Base-by-base conservation (phyloP, 2,888 invertebrate species). In the Penaeus monodon region DNA sequence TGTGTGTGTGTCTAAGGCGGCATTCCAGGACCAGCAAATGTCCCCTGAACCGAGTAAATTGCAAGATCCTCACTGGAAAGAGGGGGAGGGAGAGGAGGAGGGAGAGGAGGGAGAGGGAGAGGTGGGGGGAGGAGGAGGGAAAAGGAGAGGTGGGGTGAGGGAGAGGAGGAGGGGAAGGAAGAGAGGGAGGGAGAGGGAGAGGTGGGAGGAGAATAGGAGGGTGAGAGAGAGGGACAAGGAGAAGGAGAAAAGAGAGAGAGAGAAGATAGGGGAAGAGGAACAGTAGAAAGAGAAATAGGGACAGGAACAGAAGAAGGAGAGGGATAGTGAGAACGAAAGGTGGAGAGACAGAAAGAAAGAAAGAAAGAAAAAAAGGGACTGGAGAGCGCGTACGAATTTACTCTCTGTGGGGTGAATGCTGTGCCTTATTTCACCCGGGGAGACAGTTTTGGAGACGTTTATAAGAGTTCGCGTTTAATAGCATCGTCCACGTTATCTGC, bases 401-500 rank as follows among this genome's bases (percentile, higher is more conserved):
- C 66, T 24, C 66, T 27, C 33, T 6, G 83, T 20, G 65, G 29
- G 4, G 29, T 14, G 77, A 38, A 8, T 24, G 68, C 27, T 73
- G 73, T 73, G 73, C 66, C 76, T 49, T 68, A 68, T 84, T 78
- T 77, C 78, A 68, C 76, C 63, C 63, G 44, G 57, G 77, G 66
- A 78, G 68, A 84, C 84, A 49, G 76, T 68, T 66, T 66, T 66
- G 22, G 77, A 44, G 68, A 77, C 78, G 44, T 68, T 84, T 77
- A 78, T 84, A 78, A 78, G 84, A 78, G 65, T n/a, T 27, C 57
- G 68, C 66, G 29, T 84, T 78, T 84, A 76, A 84, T 38, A 68
- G 66, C 84, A 84, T 84, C 84, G 77, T 68, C 44, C 77, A 63
- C 63, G 84, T 84, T 84, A 84, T 84, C 84, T 84, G 78, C 65